Evolutionary conservation across 1,140 invertebrate species (phyloP).

Genomic region (Coptotermes formosanus): DNA sequence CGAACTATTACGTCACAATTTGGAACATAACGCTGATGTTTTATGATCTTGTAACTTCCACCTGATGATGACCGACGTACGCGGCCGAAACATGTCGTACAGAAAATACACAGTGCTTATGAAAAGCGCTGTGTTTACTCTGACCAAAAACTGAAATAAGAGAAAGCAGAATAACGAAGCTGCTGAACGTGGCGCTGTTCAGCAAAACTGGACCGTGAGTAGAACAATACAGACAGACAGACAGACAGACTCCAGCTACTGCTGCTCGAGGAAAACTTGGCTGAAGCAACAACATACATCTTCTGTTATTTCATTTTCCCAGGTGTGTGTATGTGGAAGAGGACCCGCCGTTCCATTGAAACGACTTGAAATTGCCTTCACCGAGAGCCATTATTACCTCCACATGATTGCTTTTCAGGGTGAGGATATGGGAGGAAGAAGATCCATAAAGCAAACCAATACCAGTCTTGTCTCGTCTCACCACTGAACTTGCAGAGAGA

Average conservation of each 20-base stretch:
- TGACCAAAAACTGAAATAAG: too few species aligned
- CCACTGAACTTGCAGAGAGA: neutral
- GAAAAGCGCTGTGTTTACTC: too few species aligned
- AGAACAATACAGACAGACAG: too few species aligned
- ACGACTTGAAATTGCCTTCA: conserved; percentile 15
- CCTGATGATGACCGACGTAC: too few species aligned
- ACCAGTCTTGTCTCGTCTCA: neutral
- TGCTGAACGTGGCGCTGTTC: too few species aligned
- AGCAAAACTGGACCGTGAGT: too few species aligned
- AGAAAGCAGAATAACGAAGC: too few species aligned
- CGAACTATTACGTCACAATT: too few species aligned
- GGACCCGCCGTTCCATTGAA: neutral
- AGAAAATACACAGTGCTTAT: too few species aligned
- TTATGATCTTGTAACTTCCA: too few species aligned
- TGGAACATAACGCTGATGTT: too few species aligned
- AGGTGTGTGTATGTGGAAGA: conserved; percentile 9
- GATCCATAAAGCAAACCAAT: conserved; percentile 12
- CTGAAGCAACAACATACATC: neutral
- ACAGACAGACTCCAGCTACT: neutral
- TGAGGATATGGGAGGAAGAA: neutral
- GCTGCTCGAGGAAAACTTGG: neutral
- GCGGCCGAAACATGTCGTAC: too few species aligned
- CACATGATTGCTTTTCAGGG: conserved; percentile 15
- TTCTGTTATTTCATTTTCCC: neutral
- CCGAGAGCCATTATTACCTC: neutral